Evolutionary conservation across 2,113 vertebrate genomes (phyloP), one percentile per base, ranked within the genome.

Genomic region (Indri indri): DNA sequence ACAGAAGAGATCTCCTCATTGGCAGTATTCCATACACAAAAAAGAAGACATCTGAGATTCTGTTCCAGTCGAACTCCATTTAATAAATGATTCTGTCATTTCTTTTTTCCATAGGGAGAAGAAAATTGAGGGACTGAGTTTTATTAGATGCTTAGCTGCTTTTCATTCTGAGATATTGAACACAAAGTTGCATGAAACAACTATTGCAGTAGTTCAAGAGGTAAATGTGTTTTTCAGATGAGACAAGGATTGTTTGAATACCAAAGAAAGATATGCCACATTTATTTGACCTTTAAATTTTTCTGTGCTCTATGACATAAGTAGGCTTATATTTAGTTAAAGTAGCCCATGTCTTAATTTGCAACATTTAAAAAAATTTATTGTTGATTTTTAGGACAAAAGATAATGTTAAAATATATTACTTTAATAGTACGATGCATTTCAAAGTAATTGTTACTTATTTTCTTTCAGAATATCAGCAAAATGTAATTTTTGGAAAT

Each of bases 121-220:
- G 98, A 99, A 99, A 98, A 99, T 99, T 2, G 99, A 99, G 92
- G 99, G 99, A 37, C 96, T 99, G 96, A 99, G 98, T 90, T 98
- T 98, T 54, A 71, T 99, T 66, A 99, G 99, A 96, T 98, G 99
- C 93, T 98, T 99, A 98, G 99, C 99, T 92, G 99, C 98, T 96
- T 99, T 99, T 98, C 99, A 99, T 66, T 96, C 98, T 4, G 98
- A 99, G 94, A 77, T 98, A 52, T 94, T 99, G 94, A 98, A 97
- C n/a, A 97, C 97, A 91, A 99, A 98, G 83, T 99, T 99, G n/a
- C 99, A 99, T 40, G 99, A 99, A 93, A 99, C 99, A 61, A 99
- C 98, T 95, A 96, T 99, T 95, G 98, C 98, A 93, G 99, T 99
- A 88, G 98, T 99, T 98, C 98, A 99, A 98, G 99, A 99, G 99